phyloP scores from a whole-genome alignment of 2,113 vertebrate genomes.

The Ondatra zibethicus region DNA sequence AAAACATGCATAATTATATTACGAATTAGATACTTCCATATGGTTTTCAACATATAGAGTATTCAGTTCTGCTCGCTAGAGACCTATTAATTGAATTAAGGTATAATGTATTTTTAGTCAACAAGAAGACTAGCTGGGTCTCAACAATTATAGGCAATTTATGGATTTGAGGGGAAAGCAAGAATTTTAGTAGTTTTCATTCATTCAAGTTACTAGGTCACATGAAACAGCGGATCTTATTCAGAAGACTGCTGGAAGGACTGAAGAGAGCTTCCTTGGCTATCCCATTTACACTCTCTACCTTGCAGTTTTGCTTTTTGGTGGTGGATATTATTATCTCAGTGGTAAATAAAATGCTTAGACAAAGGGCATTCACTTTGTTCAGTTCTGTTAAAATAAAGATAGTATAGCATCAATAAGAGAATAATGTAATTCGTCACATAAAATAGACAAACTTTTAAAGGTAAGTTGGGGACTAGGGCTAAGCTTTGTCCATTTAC shows the following conservation, averaged over 20 bases:
- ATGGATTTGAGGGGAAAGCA: not conserved
- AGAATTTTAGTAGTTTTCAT: not conserved
- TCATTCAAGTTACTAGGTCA: not conserved
- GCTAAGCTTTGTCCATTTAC: slow-evolving; percentile 35
- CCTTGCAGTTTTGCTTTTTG: not conserved
- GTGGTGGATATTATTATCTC: not conserved
- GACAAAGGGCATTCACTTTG: not conserved
- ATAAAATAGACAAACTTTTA: slow-evolving; percentile 44
- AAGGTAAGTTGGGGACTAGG: not conserved
- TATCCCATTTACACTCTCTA: no score
- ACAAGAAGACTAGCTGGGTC: not conserved
- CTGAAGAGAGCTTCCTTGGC: not conserved
- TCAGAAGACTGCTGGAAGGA: not conserved
- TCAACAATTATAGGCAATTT: not conserved
- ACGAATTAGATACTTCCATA: not conserved
- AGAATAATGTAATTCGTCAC: slow-evolving; percentile 28
- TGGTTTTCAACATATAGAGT: not conserved
- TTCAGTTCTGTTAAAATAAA: slow-evolving; percentile 26
- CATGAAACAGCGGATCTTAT: not conserved
- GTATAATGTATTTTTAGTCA: not conserved
- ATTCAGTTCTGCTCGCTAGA: not conserved
- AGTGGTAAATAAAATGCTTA: not conserved
- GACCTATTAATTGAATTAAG: no score
- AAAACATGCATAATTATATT: not conserved
- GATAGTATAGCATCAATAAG: not conserved